Evolutionary conservation across 2,797 vertebrate species (phyloP).

Genomic region (Poeciliopsis gracilis): DNA sequence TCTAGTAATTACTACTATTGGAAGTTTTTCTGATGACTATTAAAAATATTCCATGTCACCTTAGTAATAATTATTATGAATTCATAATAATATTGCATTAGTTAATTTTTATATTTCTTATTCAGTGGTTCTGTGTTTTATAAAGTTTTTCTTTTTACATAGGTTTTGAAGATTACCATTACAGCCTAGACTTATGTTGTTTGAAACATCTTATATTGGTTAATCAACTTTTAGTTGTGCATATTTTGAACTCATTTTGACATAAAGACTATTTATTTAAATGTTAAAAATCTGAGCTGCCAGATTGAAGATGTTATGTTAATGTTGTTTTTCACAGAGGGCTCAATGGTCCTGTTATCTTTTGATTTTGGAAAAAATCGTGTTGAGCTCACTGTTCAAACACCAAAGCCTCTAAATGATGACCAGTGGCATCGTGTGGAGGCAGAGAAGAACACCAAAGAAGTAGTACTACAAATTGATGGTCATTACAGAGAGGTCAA

Average conservation of each 20-base stretch:
- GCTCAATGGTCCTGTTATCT: conserved; percentile 86
- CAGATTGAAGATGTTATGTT: not conserved
- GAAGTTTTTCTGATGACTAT: no score
- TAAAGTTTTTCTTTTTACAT: no score
- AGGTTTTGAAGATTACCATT: not conserved
- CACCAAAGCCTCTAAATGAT: conserved; percentile 85
- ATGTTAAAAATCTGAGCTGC: not conserved
- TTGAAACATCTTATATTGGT: not conserved
- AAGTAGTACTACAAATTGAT: conserved; percentile 89
- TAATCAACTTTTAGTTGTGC: not conserved
- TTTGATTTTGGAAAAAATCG: conserved; percentile 91
- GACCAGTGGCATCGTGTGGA: conserved; percentile 94
- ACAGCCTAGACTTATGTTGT: not conserved
- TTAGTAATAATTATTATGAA: no score
- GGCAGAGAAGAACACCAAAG: conserved; percentile 91
- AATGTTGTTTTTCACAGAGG: conserved; percentile 72
- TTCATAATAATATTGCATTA: no score
- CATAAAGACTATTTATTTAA: not conserved
- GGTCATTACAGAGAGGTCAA: conserved; percentile 81
- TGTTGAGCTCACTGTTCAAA: conserved; percentile 86
- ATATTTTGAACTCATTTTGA: not conserved
- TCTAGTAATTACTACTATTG: no score
- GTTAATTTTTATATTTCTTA: no score
- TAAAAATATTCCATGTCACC: no score
- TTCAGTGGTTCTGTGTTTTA: no score